A percentile compares a stretch with the other conserved stretches of the same genome.
Conservation (phyloP, 2,888 invertebrate genomes). For the Torymus tubicola region DNA sequence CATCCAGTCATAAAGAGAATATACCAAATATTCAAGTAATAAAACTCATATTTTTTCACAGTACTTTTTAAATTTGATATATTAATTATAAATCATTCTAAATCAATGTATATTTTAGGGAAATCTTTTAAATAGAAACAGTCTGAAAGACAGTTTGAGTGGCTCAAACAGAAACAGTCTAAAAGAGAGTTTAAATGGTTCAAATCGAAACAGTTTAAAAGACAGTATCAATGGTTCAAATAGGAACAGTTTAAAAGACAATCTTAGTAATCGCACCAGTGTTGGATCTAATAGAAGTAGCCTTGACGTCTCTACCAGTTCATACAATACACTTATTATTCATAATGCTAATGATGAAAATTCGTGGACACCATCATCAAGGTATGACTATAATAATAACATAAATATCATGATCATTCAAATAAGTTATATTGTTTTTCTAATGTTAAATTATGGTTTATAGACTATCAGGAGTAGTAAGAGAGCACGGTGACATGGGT, state of each 20-base stretch:
- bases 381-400: constrained; percentile 62
- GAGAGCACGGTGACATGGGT: constrained; percentile 74
- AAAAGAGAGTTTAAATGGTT: constrained; percentile 74
- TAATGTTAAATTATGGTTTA: constrained; percentile 15
- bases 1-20: constrained; percentile 76
- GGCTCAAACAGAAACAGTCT: constrained; percentile 74
- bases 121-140: constrained; percentile 73
- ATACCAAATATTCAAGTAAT: constrained; percentile 72
- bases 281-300: constrained; percentile 82
- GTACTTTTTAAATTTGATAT: neutral
- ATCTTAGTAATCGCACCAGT: constrained; percentile 82
- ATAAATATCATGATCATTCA: constrained; percentile 15
- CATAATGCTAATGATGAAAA: constrained; percentile 86
- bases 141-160: constrained; percentile 73
- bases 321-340: constrained; percentile 90
- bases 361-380: constrained; percentile 81
- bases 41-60: neutral
- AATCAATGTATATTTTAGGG: constrained; percentile 64
- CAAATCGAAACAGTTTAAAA: constrained; percentile 74
- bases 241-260: constrained; percentile 78
- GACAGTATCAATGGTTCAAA: constrained; percentile 75
- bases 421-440: constrained; percentile 7
- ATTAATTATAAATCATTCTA: neutral
- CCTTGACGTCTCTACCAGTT: constrained; percentile 86
- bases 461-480: constrained; percentile 73